Evolutionary conservation across 2,888 invertebrate genomes (phyloP), one percentile per base, ranked within the genome.

Genomic region (Caenorhabditis doughertyi): DNA sequence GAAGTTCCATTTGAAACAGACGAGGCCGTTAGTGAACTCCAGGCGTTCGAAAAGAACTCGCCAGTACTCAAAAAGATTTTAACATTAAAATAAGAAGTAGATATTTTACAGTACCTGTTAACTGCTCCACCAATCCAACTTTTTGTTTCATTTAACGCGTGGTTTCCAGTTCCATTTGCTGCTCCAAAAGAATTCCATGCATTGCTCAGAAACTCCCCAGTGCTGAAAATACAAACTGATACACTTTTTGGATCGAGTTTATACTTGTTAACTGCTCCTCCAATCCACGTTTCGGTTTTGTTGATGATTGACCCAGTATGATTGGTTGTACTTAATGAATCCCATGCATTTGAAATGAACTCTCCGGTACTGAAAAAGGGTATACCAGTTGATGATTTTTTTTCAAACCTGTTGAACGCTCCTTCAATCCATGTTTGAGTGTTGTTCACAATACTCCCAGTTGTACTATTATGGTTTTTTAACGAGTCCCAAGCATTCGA

Each of bases 331-430:
- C 51, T 47, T 42, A 76, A 68, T 9, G 67, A 76, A 23, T 68
- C 44, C 76, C 76, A 76, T 0, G 76, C 76, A 44, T 76, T 76
- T 21, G 76, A 58, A 0, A 76, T 29, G 16, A 76, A 76, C 3
- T 76, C 76, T 23, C 73, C 73, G 23, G 73, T 60, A 35, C 60
- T 60, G 60, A 1, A n/a, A 21, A 32, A 4, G 16, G 49, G 9
- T 27, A 18, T n/a, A 18, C 8, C 23, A 62, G 27, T 44, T 13
- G 8, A 27, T 42, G 5, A 32, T 18, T 5, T 18, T n/a, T 13
- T 18, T 0, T n/a, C 51, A 2, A 16, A 68, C 68, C 55, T 68
- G 21, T 68, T 13, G 0, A 68, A 42, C 21, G 68, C 68, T 27
- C 68, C 68, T 11, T 21, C 44, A 2, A 68, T 29, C 68, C 68